Conservation (phyloP, 2,113 vertebrate genomes). For the Odontesthes bonariensis region DNA sequence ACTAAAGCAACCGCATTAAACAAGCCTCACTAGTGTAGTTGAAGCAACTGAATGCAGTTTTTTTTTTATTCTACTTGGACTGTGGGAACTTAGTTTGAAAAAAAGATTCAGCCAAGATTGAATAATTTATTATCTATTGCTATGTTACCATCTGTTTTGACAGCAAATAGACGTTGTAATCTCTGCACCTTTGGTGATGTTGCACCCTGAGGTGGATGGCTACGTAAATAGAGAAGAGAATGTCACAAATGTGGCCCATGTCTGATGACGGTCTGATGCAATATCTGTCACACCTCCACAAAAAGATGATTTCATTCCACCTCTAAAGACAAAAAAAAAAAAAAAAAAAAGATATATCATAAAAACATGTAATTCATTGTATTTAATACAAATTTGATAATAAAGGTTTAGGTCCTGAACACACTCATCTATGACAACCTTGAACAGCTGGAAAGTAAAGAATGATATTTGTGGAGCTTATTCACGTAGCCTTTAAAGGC, state of each 20-base stretch:
- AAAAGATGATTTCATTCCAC: not conserved
- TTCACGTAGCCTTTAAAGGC: too few species aligned
- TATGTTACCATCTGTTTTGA: not conserved
- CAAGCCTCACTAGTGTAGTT: slow-evolving; percentile 17
- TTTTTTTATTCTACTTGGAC: slow-evolving; percentile 16
- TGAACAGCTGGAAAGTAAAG: not conserved
- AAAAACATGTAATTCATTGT: not conserved
- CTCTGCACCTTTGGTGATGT: not conserved
- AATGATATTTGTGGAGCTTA: not conserved
- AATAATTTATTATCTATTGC: not conserved
- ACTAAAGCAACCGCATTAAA: slow-evolving; percentile 39
- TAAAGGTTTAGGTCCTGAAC: not conserved
- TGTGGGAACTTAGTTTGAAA: not conserved
- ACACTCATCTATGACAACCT: not conserved
- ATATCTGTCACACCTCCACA: slow-evolving; percentile 3
- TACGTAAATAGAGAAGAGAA: not conserved
- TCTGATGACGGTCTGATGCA: not conserved
- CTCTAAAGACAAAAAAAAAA: not conserved
- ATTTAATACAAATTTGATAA: not conserved
- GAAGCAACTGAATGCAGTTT: slow-evolving; percentile 21
- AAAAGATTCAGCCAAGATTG: not conserved
- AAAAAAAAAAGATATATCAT: not conserved
- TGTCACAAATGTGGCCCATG: not conserved
- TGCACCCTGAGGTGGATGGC: not conserved
- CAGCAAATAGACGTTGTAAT: not conserved